phyloP scores from a whole-genome alignment of 1,140 invertebrate genomes.

The Temnothorax curvispinosus region DNA sequence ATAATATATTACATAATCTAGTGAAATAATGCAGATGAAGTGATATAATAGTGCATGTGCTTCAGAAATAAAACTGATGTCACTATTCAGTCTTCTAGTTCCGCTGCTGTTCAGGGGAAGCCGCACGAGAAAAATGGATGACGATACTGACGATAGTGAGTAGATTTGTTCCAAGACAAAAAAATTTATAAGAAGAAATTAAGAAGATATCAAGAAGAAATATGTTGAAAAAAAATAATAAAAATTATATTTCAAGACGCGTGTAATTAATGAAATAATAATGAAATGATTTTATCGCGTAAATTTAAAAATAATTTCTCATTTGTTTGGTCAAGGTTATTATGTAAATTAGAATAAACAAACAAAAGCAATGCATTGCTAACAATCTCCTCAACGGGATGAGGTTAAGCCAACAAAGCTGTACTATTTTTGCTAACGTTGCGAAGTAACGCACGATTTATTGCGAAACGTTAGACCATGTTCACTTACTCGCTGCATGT shows the following conservation, averaged over 20 bases:
- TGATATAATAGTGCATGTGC: constrained; percentile 28
- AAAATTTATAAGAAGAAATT: background rate
- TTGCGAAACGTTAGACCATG: constrained; percentile 1
- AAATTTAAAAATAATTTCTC: background rate
- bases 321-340: background rate
- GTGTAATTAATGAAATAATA: background rate
- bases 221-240: background rate
- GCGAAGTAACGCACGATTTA: constrained; percentile 10
- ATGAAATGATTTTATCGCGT: background rate
- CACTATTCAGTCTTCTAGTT: constrained; percentile 13
- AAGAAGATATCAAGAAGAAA: background rate
- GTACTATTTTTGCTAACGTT: constrained; percentile 26
- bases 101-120: background rate
- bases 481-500: background rate
- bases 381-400: background rate
- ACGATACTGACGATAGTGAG: constrained; percentile 22
- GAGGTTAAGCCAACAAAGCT: constrained; percentile 24
- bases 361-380: background rate
- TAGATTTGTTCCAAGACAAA: background rate
- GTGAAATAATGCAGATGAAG: background rate
- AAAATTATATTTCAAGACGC: background rate
- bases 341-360: background rate
- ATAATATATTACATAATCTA: constrained; percentile 22
- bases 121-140: background rate
- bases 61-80: constrained; percentile 48